Percentiles rank a stretch among this genome's conserved stretches.
These are phyloP conservation scores for Procambarus virginalis DNA, from an alignment of 1,140 invertebrate species.

Conservation along the genomic window DNA sequence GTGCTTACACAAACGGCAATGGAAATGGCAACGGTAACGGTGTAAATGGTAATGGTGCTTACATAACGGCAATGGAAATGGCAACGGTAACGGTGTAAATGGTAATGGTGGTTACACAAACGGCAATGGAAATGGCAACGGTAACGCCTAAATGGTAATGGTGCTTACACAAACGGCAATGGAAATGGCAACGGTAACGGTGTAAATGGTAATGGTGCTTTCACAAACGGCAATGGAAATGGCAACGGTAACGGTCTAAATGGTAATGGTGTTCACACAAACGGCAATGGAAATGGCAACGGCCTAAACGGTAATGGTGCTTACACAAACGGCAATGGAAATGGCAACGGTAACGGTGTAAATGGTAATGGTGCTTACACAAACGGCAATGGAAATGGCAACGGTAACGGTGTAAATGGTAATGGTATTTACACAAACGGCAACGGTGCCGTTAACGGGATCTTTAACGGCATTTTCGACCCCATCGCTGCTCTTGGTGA, in stretches of 20 bases:
- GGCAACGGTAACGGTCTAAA: not conserved
- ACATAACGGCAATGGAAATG: not conserved
- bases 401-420: not conserved
- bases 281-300: constrained; percentile 16
- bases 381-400: not conserved
- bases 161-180: not conserved
- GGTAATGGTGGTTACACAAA: not conserved
- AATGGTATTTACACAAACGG: not conserved
- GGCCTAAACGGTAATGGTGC: not conserved
- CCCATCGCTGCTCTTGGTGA: constrained; percentile 13
- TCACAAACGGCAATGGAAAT: too few species aligned
- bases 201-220: not conserved
- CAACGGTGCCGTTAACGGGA: not conserved
- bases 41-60: not conserved
- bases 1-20: not conserved
- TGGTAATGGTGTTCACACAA: not conserved
- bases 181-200: not conserved
- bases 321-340: not conserved
- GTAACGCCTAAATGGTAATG: not conserved
- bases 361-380: not conserved
- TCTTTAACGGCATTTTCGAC: constrained; percentile 3
- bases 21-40: not conserved
- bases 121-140: not conserved
- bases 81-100: not conserved
- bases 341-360: not conserved